phyloP scores from a whole-genome alignment of 1,140 invertebrate genomes.

The Streblospio benedicti region DNA sequence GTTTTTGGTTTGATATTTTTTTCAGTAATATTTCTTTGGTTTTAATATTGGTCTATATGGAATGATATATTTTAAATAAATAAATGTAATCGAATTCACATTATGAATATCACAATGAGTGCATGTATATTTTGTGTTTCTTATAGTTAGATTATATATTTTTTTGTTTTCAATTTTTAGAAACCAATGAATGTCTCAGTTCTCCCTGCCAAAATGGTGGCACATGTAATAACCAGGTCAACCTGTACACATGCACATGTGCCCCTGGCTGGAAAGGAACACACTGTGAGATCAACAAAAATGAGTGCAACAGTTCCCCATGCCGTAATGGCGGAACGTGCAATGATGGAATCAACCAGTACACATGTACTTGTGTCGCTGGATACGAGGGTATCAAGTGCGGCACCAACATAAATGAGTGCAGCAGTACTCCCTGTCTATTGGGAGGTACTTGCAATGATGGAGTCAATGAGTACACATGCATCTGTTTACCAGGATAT shows the following conservation, averaged over 20 bases:
- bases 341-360: background rate
- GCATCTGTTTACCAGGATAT: slow-evolving; percentile 63
- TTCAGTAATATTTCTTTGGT: too few species aligned
- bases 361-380: background rate
- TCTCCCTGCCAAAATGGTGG: slow-evolving; percentile 38
- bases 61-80: too few species aligned
- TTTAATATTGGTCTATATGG: too few species aligned
- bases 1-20: too few species aligned
- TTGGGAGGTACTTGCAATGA: slow-evolving; percentile 85
- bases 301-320: slow-evolving; percentile 5
- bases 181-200: slow-evolving; percentile 53
- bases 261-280: slow-evolving; percentile 65
- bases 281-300: background rate
- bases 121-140: too few species aligned
- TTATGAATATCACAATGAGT: too few species aligned
- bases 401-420: slow-evolving; percentile 62
- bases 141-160: too few species aligned
- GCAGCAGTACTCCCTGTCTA: slow-evolving; percentile 69
- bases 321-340: slow-evolving; percentile 8
- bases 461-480: slow-evolving; percentile 52
- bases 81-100: too few species aligned
- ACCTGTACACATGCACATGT: slow-evolving; percentile 32
- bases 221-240: slow-evolving; percentile 25
- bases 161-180: too few species aligned
- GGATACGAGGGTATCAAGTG: background rate